A percentile compares a stretch with the other conserved stretches of the same genome.
These are phyloP conservation scores for Mallateleia sp. DNA, from an alignment of 2,888 invertebrate species.

Conservation along the genomic window DNA sequence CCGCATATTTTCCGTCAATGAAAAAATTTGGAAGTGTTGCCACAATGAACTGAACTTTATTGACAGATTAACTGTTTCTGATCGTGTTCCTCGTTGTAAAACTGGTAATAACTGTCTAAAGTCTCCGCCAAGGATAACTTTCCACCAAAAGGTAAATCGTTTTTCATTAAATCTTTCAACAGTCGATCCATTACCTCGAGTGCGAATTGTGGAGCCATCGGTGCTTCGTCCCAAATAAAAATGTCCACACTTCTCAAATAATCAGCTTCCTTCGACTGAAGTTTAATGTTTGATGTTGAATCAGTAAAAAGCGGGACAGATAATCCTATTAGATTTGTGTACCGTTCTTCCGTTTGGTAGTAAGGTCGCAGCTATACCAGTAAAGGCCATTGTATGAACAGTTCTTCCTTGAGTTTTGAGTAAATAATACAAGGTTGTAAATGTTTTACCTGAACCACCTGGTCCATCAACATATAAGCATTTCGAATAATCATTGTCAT, in stretches of 20 bases:
- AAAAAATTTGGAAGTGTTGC: constrained; percentile 25
- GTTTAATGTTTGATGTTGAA: constrained; percentile 1
- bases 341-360: neutral
- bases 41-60: neutral
- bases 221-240: constrained; percentile 5
- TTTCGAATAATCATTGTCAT: neutral
- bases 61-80: neutral
- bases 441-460: neutral
- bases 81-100: neutral
- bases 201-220: neutral
- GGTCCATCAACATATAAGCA: neutral
- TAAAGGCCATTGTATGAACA: neutral
- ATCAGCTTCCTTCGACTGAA: neutral
- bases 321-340: neutral
- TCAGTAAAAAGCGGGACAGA: neutral
- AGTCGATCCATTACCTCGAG: constrained; percentile 1
- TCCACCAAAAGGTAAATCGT: neutral
- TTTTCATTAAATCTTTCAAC: too few relatives aligned
- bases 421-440: neutral
- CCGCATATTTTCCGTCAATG: constrained; percentile 7
- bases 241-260: neutral
- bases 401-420: neutral
- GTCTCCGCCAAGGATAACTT: neutral
- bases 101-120: neutral
- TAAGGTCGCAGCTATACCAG: neutral